phyloP scores from a whole-genome alignment of 2,113 vertebrate genomes.

The Dicentrarchus labrax region DNA sequence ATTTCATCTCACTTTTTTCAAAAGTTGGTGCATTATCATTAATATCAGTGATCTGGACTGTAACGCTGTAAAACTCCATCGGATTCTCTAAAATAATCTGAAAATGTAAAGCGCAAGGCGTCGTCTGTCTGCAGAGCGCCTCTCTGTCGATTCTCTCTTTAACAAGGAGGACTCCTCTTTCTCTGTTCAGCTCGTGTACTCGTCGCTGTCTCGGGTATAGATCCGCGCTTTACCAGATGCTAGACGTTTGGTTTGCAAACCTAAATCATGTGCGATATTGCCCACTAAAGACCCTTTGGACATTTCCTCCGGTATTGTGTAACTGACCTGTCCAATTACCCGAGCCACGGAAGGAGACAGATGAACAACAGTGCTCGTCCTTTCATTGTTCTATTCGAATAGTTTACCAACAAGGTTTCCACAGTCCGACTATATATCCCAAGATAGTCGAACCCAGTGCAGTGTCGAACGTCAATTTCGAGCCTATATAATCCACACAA shows the following conservation, averaged over 20 bases:
- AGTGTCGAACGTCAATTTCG: neutral
- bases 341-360: conserved; percentile 2
- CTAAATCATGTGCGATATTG: conserved; percentile 81
- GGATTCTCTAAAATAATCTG: conserved; percentile 77
- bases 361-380: conserved; percentile 35
- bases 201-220: conserved; percentile 68
- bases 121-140: conserved; percentile 75
- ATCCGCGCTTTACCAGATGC: conserved; percentile 75
- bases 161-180: conserved; percentile 66
- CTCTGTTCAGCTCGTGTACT: conserved; percentile 39
- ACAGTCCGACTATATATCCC: neutral
- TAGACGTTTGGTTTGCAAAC: conserved; percentile 75
- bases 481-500: neutral
- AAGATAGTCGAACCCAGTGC: neutral
- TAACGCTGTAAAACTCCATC: conserved; percentile 82
- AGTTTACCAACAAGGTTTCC: neutral
- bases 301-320: conserved; percentile 57
- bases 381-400: conserved; percentile 53
- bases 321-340: conserved; percentile 67
- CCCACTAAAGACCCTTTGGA: conserved; percentile 30
- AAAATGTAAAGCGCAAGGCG: conserved; percentile 78
- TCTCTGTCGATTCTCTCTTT: conserved; percentile 88
- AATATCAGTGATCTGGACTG: conserved; percentile 82
- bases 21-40: conserved; percentile 86
- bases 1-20: conserved; percentile 66